A percentile compares a stretch with the other conserved stretches of the same genome.
phyloP scores from a whole-genome alignment of 2,888 invertebrate species.

The Nomada ferruginata region DNA sequence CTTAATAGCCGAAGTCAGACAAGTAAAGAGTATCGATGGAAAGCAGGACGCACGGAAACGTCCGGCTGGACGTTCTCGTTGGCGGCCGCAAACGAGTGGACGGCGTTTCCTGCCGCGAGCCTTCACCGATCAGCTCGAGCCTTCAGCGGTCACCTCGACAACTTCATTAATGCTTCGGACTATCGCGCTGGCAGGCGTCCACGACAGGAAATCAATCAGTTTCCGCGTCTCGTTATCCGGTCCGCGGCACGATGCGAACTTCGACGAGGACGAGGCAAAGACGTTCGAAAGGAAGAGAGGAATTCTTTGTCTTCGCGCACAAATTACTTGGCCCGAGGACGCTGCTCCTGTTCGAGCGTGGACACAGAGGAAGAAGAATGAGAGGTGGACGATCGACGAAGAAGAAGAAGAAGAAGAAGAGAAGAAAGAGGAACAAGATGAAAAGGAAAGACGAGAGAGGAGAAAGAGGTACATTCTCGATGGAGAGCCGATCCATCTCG shows the following conservation, averaged over 20 bases:
- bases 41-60: constrained; percentile 26
- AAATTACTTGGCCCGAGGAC: constrained; percentile 61
- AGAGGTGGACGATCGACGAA: constrained; percentile 11
- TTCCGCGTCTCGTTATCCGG: constrained; percentile 66
- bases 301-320: constrained; percentile 69
- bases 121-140: constrained; percentile 48
- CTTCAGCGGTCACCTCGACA: constrained; percentile 57
- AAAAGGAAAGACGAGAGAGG: constrained; percentile 7
- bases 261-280: constrained; percentile 12
- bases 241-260: constrained; percentile 56
- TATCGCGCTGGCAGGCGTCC: constrained; percentile 67
- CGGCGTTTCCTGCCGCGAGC: constrained; percentile 51
- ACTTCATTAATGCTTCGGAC: constrained; percentile 66
- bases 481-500: constrained; percentile 72
- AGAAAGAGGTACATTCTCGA: constrained; percentile 65
- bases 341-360: constrained; percentile 64
- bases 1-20: constrained; percentile 15
- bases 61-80: constrained; percentile 36
- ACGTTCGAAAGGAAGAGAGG: constrained; percentile 48
- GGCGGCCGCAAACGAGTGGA: constrained; percentile 41
- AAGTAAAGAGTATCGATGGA: constrained; percentile 23
- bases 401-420: not conserved
- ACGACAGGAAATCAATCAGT: constrained; percentile 68
- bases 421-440: not conserved
- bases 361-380: constrained; percentile 51